Base-by-base conservation (phyloP, 2,113 vertebrate genomes). In the Neodon shergylaensis region DNA sequence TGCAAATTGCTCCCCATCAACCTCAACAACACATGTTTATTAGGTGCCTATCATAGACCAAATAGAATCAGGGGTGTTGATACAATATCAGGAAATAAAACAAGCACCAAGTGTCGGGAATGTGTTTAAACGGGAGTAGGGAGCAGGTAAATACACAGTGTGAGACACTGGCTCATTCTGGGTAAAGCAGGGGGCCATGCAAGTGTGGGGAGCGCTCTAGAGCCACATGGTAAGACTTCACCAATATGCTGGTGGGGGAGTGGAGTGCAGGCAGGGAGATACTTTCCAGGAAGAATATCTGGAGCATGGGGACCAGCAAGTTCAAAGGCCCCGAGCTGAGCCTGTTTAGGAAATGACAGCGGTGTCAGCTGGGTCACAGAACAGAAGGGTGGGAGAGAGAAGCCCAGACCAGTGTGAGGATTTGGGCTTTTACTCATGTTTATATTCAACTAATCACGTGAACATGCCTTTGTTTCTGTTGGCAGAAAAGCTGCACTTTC, bases 41-140 rank as follows among this genome's bases (percentile, higher is more conserved):
- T 72, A 96, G 52, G 22, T 7, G n/a, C 21, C 8, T 87, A 31
- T 87, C 74, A 52, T 3, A 36, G 42, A 26, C 36, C 33, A 90
- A 83, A 91, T 73, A 84, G 21, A 96, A 83, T 93, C 88, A 47
- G 68, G 73, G 8, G 65, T 76, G 76, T 78, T 92, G 28, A 5
- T 61, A 26, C 54, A 95, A 91, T 7, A 94, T 14, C 47, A 93
- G 14, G 5, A 94, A 96, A 88, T 47, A 42, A 90, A 84, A 49
- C 47, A 77, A 82, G 91, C 5, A 33, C 63, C 42, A 79, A 19
- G 22, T 52, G 76, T 65, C 70, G 33, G 42, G 68, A 79, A 22
- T n/a, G 26, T 7, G 52, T 77, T 81, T 16, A 0, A 36, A 65
- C 47, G 54, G 68, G 33, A 31, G 13, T 16, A 52, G 74, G 52